A percentile compares a stretch with the other conserved stretches of the same genome.
phyloP scores from a whole-genome alignment of 1,140 invertebrate genomes.

The Olivierus martensii region DNA sequence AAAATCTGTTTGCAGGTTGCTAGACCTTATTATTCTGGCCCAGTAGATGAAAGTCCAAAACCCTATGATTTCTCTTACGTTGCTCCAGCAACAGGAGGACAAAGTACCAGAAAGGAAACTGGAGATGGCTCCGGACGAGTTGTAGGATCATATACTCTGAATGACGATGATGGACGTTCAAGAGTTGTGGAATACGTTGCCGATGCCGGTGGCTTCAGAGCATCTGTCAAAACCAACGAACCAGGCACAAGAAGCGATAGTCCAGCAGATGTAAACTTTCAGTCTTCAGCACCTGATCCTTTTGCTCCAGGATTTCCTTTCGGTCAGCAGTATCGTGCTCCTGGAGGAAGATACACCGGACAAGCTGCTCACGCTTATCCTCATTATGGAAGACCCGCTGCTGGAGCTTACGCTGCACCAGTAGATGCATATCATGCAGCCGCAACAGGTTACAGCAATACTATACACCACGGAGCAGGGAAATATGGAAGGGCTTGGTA shows the following conservation, averaged over 20 bases:
- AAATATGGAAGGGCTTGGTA: too few species aligned
- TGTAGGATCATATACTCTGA: constrained; percentile 17
- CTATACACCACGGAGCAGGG: too few species aligned
- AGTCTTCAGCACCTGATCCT: not conserved
- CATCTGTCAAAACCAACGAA: constrained; percentile 2
- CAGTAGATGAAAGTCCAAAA: not conserved
- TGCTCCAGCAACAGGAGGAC: constrained; percentile 15
- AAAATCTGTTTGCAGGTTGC: too few species aligned
- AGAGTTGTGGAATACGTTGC: constrained; percentile 24
- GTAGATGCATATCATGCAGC: too few species aligned
- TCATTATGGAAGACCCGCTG: too few species aligned
- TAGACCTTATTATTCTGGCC: too few species aligned
- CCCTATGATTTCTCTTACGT: constrained; percentile 20
- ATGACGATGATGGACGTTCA: constrained; percentile 16
- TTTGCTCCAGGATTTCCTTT: not conserved
- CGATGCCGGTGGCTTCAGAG: constrained; percentile 24
- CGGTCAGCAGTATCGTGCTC: too few species aligned
- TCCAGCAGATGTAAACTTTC: not conserved
- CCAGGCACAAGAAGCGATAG: not conserved
- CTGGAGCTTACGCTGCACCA: too few species aligned
- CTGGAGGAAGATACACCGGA: too few species aligned
- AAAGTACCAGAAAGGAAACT: not conserved
- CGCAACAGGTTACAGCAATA: too few species aligned
- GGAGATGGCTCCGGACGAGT: constrained; percentile 11
- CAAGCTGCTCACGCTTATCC: too few species aligned